Percentiles rank a stretch among this genome's conserved stretches.
Conservation (phyloP, 2,113 vertebrate species). For the Castor canadensis region DNA sequence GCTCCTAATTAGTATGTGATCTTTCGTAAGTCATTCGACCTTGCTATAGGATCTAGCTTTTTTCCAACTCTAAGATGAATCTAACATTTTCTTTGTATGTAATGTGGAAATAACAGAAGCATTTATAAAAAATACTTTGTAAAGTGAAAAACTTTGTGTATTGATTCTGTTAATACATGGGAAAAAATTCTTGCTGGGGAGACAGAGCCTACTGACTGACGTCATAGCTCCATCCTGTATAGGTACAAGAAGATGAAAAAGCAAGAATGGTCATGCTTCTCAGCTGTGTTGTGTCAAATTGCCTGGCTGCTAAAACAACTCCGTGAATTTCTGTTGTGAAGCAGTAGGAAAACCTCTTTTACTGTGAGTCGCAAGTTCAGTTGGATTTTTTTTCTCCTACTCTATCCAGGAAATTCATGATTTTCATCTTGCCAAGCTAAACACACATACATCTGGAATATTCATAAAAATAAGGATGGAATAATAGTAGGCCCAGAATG, state of each 20-base stretch:
- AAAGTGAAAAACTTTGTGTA: neutral
- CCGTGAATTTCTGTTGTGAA: neutral
- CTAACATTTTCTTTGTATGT: constrained; percentile 10
- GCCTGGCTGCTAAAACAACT: neutral
- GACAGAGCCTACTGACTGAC: too few species aligned
- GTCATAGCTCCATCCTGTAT: neutral
- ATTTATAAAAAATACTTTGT: neutral
- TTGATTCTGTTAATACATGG: neutral
- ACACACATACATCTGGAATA: neutral
- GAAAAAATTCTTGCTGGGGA: neutral
- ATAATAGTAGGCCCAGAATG: neutral
- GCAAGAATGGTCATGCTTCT: neutral
- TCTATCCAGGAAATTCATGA: neutral
- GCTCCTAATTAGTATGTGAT: neutral
- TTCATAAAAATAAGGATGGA: neutral
- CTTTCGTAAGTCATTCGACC: neutral
- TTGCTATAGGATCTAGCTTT: neutral
- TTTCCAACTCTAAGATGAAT: neutral
- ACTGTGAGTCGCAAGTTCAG: neutral
- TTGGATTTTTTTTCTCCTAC: neutral
- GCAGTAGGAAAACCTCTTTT: neutral
- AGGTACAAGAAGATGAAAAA: neutral
- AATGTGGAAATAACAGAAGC: neutral
- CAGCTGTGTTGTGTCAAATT: neutral
- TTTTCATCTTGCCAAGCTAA: constrained; percentile 7